phyloP scores from a whole-genome alignment of 2,888 invertebrate species.

The Polyploca ridens region DNA sequence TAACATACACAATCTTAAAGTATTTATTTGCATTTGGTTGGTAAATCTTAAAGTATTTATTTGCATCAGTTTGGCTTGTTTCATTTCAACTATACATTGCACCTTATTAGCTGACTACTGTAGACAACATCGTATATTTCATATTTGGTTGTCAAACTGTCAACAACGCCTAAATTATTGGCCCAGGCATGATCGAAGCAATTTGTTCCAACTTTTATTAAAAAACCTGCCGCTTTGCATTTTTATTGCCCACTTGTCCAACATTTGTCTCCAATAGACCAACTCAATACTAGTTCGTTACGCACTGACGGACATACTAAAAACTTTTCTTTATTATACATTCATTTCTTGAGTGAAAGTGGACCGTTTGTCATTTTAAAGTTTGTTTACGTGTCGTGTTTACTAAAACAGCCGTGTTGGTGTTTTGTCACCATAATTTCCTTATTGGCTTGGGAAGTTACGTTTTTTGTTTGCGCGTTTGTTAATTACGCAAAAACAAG shows the following conservation, averaged over 20 bases:
- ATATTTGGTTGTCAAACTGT: background rate
- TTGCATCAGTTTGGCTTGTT: too few relatives aligned
- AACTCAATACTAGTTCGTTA: conserved; percentile 34
- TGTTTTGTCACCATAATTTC: conserved; percentile 52
- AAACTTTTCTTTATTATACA: conserved; percentile 63
- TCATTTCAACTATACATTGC: background rate
- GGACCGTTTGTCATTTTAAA: conserved; percentile 62
- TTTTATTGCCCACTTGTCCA: conserved; percentile 40
- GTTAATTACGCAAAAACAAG: conserved; percentile 18
- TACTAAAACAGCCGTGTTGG: conserved; percentile 39
- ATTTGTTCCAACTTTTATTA: conserved; percentile 12
- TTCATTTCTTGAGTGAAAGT: conserved; percentile 74
- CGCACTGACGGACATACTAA: conserved; percentile 48
- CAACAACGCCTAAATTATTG: conserved; percentile 8
- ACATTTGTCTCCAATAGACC: conserved; percentile 18
- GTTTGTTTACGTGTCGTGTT: conserved; percentile 68
- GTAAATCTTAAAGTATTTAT: too few relatives aligned
- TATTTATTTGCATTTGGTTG: too few relatives aligned
- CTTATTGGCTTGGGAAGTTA: conserved; percentile 37
- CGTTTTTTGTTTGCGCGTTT: conserved; percentile 16
- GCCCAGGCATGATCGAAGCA: background rate
- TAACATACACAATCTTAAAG: too few relatives aligned
- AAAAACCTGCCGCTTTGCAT: conserved; percentile 41
- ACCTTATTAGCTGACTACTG: background rate
- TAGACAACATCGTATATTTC: background rate